Evolutionary conservation across 2,797 vertebrate genomes (phyloP).

Genomic region (Sus cebifrons): DNA sequence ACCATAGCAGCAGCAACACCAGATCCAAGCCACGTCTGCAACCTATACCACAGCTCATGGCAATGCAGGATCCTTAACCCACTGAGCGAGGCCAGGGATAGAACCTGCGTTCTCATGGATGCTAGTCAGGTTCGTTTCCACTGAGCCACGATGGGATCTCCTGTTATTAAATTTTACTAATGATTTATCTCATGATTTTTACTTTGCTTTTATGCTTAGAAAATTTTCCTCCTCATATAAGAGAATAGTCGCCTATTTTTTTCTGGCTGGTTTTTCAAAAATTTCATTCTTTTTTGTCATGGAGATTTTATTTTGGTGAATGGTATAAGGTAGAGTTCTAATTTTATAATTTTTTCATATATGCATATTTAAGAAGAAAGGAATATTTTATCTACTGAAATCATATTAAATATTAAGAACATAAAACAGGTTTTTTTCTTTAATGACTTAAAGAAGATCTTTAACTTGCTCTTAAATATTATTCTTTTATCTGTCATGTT

Average conservation of each 20-base stretch:
- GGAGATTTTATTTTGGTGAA: slow-evolving; percentile 40
- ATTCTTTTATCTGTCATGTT: not conserved
- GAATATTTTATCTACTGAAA: slow-evolving; percentile 12
- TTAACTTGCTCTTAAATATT: slow-evolving; percentile 38
- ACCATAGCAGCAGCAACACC: no score
- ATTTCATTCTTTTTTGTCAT: not conserved
- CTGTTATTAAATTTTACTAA: not conserved
- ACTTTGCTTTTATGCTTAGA: slow-evolving; percentile 30
- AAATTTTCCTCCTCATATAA: slow-evolving; percentile 30
- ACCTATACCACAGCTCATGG: no score
- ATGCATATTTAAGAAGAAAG: slow-evolving; percentile 33
- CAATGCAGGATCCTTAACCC: no score
- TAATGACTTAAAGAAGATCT: not conserved
- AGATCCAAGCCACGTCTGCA: no score
- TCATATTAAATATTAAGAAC: slow-evolving; percentile 3
- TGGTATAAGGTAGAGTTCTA: not conserved
- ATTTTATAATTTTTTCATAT: slow-evolving; percentile 47
- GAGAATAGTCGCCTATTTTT: not conserved
- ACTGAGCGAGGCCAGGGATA: no score
- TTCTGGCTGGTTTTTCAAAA: not conserved
- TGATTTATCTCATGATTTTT: slow-evolving; percentile 30
- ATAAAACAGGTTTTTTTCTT: slow-evolving; percentile 35
- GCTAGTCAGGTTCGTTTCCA: no score
- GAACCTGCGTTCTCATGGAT: no score
- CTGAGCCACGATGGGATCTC: no score